These are phyloP conservation scores for Aratinga solstitialis DNA, from an alignment of 2,797 vertebrate species.

Conservation along the genomic window DNA sequence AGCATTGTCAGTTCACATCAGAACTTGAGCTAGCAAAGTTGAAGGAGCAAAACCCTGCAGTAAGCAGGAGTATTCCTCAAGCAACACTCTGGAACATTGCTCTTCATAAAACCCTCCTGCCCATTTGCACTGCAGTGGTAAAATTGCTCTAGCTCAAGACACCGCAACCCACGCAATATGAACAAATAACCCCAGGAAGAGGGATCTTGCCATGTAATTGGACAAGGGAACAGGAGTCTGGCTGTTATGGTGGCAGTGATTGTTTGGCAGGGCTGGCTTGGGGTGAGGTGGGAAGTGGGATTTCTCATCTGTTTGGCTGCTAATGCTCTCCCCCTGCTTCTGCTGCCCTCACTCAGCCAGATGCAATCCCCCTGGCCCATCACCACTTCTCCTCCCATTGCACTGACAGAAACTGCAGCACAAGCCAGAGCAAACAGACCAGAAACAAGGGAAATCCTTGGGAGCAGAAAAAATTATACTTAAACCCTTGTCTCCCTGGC, in stretches of 20 bases:
- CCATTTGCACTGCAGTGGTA: background rate
- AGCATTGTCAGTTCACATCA: background rate
- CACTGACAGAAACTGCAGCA: background rate
- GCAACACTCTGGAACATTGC: background rate
- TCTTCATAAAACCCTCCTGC: background rate
- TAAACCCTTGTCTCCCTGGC: fast-evolving
- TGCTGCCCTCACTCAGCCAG: background rate
- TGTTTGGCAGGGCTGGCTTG: background rate
- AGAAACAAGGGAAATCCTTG: background rate
- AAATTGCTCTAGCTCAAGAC: background rate
- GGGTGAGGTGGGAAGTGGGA: background rate
- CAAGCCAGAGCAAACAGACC: background rate
- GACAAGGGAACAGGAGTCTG: background rate
- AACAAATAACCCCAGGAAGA: background rate
- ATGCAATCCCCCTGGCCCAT: background rate
- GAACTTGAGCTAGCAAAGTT: background rate
- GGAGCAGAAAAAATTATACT: background rate
- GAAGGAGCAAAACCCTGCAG: background rate
- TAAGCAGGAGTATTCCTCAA: background rate
- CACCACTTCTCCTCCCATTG: background rate
- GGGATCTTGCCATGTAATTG: background rate
- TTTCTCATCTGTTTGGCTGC: background rate
- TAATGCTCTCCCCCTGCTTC: background rate
- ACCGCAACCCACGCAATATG: fast-evolving
- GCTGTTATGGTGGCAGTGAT: background rate